Evolutionary conservation across 2,113 vertebrate genomes (phyloP).

Genomic region (Toxotes jaculatrix): DNA sequence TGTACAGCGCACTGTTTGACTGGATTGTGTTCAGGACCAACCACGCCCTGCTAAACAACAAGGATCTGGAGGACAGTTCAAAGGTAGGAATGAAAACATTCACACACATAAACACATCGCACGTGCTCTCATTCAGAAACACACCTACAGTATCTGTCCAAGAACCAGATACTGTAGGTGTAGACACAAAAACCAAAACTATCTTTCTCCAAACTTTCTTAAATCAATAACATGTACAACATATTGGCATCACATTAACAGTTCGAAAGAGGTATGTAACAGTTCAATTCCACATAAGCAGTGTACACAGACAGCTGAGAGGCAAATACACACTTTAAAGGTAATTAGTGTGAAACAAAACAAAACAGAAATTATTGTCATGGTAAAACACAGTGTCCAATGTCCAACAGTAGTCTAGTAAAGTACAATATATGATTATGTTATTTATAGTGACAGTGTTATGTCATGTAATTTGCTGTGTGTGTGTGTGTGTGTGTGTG

Average conservation of each 20-base stretch:
- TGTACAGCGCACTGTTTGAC: constrained; percentile 96
- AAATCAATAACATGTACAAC: no score
- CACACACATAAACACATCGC: not conserved
- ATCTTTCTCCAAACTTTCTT: no score
- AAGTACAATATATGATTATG: no score
- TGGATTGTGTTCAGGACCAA: constrained; percentile 99
- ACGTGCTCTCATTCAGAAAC: not conserved
- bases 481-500: no score
- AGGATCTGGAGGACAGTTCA: constrained; percentile 91
- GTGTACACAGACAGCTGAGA: not conserved
- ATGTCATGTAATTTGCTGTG: not conserved
- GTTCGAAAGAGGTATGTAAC: not conserved
- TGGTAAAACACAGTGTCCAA: no score
- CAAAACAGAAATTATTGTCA: no score
- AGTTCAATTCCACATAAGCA: not conserved
- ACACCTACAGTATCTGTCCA: not conserved
- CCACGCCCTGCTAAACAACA: constrained; percentile 94
- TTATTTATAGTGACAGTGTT: not conserved
- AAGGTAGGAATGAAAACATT: constrained; percentile 86
- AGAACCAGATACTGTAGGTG: no score
- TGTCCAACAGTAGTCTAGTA: no score
- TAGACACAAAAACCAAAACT: no score
- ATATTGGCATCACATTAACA: no score
- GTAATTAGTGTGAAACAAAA: not conserved
- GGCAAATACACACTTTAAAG: not conserved